Evolutionary conservation across 92 coral and sea anemone species (phyloP).

Genomic region (Porites rus): DNA sequence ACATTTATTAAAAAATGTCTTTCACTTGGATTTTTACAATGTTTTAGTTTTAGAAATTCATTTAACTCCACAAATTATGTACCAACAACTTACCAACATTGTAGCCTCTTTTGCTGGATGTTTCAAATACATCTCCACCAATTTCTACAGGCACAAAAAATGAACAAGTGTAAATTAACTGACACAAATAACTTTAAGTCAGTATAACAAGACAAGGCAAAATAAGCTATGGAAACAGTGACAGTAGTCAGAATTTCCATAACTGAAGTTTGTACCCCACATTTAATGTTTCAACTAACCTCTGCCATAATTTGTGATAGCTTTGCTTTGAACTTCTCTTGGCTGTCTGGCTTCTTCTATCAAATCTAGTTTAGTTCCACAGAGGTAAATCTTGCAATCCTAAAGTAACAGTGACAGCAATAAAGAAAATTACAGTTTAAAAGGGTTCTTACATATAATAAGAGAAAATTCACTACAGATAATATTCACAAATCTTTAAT

Average conservation of each 20-base stretch:
- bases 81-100: conserved; percentile 83
- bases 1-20: no score
- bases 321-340: conserved; percentile 84
- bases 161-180: neutral
- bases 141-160: conserved; percentile 57
- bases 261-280: neutral
- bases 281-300: conserved; percentile 55
- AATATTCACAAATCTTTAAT: no score
- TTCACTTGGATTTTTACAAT: no score
- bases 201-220: no score
- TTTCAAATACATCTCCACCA: conserved; percentile 92
- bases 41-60: neutral
- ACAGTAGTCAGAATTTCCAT: no score
- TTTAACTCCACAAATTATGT: neutral
- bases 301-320: conserved; percentile 83
- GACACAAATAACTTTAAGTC: no score
- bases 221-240: no score
- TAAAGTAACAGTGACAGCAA: conserved; percentile 11
- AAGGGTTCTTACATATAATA: no score
- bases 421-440: no score
- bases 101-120: conserved; percentile 95
- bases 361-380: conserved; percentile 98
- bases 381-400: conserved; percentile 96
- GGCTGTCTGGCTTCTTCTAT: conserved; percentile 85
- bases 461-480: no score